Conservation (phyloP, 2,113 vertebrate species). For the Calonectris borealis region DNA sequence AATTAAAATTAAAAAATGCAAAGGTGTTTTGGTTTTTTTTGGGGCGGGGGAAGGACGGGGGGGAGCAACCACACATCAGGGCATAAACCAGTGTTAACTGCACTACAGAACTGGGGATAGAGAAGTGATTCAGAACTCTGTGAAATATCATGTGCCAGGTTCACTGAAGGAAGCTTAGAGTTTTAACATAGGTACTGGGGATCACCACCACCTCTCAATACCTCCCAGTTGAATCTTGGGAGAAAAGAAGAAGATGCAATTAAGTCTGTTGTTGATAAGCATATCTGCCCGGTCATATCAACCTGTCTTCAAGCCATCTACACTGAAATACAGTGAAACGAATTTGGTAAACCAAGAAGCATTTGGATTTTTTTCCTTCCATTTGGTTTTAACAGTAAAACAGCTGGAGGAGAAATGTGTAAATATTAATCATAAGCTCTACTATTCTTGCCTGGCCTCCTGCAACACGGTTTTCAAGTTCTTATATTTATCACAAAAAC, state of each 20-base stretch:
- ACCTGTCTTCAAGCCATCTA: neutral
- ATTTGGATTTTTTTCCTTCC: neutral
- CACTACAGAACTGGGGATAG: neutral
- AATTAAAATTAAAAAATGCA: neutral
- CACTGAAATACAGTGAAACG: neutral
- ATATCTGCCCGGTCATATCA: accelerated
- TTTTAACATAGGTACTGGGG: neutral
- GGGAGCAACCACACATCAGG: neutral
- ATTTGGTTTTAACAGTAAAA: neutral
- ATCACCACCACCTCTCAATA: neutral
- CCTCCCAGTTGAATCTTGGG: neutral
- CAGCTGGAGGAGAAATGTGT: neutral
- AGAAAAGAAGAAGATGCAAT: neutral
- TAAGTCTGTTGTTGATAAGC: neutral
- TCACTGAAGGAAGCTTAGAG: neutral
- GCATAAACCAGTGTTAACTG: neutral
- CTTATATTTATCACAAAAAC: neutral
- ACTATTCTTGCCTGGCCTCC: neutral
- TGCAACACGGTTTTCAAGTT: neutral
- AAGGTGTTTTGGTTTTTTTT: neutral
- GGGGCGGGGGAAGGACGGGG: too few species aligned
- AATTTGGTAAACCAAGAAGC: neutral
- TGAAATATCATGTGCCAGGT: neutral
- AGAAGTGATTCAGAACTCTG: neutral
- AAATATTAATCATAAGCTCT: neutral